Conservation (phyloP, 2,888 invertebrate species). For the Phyto melanocephala region DNA sequence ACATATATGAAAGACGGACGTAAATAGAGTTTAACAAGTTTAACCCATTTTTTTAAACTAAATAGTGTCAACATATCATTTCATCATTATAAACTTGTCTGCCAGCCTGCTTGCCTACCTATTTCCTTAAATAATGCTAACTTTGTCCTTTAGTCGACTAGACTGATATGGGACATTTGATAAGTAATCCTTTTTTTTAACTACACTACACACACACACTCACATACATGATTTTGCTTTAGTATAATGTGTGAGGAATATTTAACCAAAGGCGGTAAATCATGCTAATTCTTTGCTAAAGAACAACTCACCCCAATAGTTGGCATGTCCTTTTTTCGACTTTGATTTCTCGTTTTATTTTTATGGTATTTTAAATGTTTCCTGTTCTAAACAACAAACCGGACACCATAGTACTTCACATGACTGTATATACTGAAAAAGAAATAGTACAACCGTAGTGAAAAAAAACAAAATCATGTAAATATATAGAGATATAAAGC, state of each 20-base stretch:
- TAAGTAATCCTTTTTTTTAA: conserved; percentile 50
- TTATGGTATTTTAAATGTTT: conserved; percentile 55
- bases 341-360: conserved; percentile 39
- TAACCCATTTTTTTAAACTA: conserved; percentile 60
- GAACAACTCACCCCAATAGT: conserved; percentile 52
- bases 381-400: conserved; percentile 61
- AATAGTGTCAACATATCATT: conserved; percentile 64
- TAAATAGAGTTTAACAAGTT: conserved; percentile 58
- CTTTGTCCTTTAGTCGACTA: conserved; percentile 5
- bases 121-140: no score
- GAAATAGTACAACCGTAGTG: conserved; percentile 13
- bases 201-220: not conserved
- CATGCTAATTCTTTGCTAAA: conserved; percentile 60
- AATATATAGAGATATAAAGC: conserved; percentile 1
- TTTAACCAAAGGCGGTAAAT: conserved; percentile 63
- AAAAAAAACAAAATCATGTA: not conserved
- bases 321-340: conserved; percentile 19
- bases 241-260: conserved; percentile 20
- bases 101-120: not conserved
- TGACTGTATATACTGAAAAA: not conserved
- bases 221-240: not conserved
- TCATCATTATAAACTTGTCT: conserved; percentile 59
- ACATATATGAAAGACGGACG: conserved; percentile 20
- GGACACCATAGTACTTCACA: conserved; percentile 31
- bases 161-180: conserved; percentile 60